Conservation (phyloP, 2,888 invertebrate genomes). For the Malachius bipustulatus region DNA sequence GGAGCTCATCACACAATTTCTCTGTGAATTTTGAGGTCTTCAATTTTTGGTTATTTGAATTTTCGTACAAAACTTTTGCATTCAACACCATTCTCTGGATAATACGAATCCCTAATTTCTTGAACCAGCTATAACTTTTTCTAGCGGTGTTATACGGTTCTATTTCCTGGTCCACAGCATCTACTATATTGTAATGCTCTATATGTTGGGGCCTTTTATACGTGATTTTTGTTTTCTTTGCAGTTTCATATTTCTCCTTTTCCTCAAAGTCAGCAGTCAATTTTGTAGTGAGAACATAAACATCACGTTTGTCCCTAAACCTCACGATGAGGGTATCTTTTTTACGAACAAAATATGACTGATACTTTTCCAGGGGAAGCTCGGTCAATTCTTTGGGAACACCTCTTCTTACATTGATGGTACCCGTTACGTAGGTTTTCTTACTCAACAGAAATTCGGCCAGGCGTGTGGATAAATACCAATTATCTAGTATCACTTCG, state of each 20-base stretch:
- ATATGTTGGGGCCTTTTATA: slow-evolving; percentile 3
- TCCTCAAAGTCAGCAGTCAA: slow-evolving; percentile 2
- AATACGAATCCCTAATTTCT: slow-evolving; percentile 5
- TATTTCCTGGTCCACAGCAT: slow-evolving; percentile 5
- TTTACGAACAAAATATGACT: slow-evolving; percentile 2
- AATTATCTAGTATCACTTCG: no score
- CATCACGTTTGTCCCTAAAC: slow-evolving; percentile 5
- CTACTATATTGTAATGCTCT: slow-evolving; percentile 5
- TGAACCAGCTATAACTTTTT: slow-evolving; percentile 5
- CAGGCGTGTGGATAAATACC: no score
- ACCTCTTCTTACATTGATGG: slow-evolving; percentile 18
- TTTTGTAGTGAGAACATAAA: slow-evolving; percentile 5
- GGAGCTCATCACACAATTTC: no score
- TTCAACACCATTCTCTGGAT: slow-evolving; percentile 5
- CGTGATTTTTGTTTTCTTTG: not conserved
- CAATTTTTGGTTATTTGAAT: no score
- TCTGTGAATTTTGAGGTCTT: no score
- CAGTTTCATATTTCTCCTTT: slow-evolving; percentile 3
- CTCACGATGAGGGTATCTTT: not conserved
- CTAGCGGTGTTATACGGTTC: slow-evolving; percentile 4
- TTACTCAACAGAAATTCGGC: slow-evolving; percentile 17
- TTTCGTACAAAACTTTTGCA: no score
- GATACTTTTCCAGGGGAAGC: not conserved
- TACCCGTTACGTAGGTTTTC: slow-evolving; percentile 20
- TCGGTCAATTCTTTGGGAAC: slow-evolving; percentile 6